Percentiles rank a stretch among this genome's conserved stretches.
Conservation (phyloP, 2,888 invertebrate species). For the Polia nebulosa region DNA sequence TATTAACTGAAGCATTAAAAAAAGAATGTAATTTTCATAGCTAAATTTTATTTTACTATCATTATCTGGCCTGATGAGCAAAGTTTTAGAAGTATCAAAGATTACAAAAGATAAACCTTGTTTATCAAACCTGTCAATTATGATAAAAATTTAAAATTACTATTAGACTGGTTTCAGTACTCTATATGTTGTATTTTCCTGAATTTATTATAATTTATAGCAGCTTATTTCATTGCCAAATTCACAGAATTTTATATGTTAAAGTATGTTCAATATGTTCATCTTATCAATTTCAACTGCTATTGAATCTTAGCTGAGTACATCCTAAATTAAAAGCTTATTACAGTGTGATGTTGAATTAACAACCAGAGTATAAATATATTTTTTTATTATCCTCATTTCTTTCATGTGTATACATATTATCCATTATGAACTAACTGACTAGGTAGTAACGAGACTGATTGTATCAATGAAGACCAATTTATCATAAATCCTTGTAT, state of each 20-base stretch:
- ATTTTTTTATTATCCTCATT: constrained; percentile 19
- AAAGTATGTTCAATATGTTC: not conserved
- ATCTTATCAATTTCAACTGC: not conserved
- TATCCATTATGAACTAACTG: not conserved
- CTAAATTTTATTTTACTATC: not conserved
- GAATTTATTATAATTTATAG: no score
- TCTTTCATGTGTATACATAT: constrained; percentile 15
- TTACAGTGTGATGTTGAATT: constrained; percentile 2
- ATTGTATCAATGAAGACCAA: constrained; percentile 20
- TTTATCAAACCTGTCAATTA: constrained; percentile 34
- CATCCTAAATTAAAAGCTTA: constrained; percentile 3
- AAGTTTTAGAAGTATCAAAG: constrained; percentile 19
- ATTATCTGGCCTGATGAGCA: not conserved
- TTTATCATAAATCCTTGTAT: not conserved
- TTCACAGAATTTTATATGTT: constrained; percentile 3
- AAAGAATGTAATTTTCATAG: not conserved
- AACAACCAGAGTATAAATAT: constrained; percentile 21
- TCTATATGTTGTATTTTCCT: not conserved
- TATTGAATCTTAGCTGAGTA: constrained; percentile 26
- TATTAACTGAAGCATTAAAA: not conserved
- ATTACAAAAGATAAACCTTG: constrained; percentile 36
- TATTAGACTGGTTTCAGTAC: not conserved
- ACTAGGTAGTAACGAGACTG: not conserved
- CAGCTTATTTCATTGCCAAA: constrained; percentile 5
- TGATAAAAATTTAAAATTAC: constrained; percentile 12